phyloP scores from a whole-genome alignment of 2,888 invertebrate species.

The Amphipyra berbera region DNA sequence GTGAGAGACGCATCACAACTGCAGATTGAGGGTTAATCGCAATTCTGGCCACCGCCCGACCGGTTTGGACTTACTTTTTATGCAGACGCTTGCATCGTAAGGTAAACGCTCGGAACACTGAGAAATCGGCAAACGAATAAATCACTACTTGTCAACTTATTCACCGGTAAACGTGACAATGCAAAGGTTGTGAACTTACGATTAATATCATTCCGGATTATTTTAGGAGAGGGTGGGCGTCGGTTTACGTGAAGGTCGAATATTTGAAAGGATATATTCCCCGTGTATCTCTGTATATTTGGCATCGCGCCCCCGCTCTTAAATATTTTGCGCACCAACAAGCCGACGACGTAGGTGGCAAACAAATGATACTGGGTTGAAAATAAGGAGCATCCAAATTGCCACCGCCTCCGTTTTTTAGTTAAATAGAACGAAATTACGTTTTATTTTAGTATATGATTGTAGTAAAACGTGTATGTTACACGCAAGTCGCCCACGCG shows the following conservation, averaged over 20 bases:
- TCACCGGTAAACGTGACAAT: slow-evolving; percentile 21
- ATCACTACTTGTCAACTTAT: too few species aligned
- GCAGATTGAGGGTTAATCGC: slow-evolving; percentile 81
- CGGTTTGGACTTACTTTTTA: slow-evolving; percentile 80
- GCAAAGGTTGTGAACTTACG: slow-evolving; percentile 53
- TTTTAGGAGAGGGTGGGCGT: slow-evolving; percentile 64
- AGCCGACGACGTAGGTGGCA: slow-evolving; percentile 68
- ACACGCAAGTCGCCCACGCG: slow-evolving; percentile 68
- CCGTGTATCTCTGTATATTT: slow-evolving; percentile 61
- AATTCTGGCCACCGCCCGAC: slow-evolving; percentile 82
- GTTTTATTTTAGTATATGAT: slow-evolving; percentile 60
- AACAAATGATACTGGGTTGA: slow-evolving; percentile 59
- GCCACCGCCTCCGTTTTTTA: slow-evolving; percentile 66
- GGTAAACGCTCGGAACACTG: slow-evolving; percentile 69
- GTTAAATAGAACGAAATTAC: slow-evolving; percentile 59
- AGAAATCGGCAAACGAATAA: slow-evolving; percentile 63
- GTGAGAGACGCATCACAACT: slow-evolving; percentile 71
- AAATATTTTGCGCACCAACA: slow-evolving; percentile 70
- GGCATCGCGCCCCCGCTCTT: slow-evolving; percentile 68
- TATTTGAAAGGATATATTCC: slow-evolving; percentile 68
- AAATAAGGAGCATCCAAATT: slow-evolving; percentile 68
- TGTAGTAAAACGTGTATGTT: slow-evolving; percentile 65
- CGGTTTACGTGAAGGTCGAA: slow-evolving; percentile 62
- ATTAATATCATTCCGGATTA: slow-evolving; percentile 45
- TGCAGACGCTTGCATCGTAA: slow-evolving; percentile 59